Base-by-base conservation (phyloP, 2,113 vertebrate species). In the Phyllopteryx taeniolatus region DNA sequence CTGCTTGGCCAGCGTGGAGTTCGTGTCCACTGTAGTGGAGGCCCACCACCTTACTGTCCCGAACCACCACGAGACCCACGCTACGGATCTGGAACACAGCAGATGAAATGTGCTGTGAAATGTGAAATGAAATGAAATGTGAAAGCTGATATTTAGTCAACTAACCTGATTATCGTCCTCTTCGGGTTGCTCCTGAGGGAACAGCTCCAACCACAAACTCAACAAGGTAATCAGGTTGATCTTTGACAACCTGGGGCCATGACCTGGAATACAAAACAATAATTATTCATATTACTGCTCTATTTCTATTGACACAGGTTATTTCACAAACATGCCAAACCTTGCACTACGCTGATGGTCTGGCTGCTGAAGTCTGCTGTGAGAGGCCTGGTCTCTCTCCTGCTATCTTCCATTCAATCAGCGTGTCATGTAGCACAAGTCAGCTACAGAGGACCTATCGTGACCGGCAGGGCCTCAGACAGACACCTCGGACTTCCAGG, bases 171-270 rank as follows among this genome's bases (percentile, higher is more conserved):
- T 85, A 3, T 83, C 73, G 67, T 83, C 91, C 1, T 83, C 74
- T 17, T 79, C 81, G 7, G 86, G 70, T 59, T 91, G 82, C 31
- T 77, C 64, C 0, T 87, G 91, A 39, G 96, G 96, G 70, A 98
- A 98, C 56, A 95, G 90, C 79, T 99, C 97, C 96, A 99, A 96
- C 97, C 96, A 98, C 69, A 99, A 91, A 80, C 96, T 98, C 80
- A 99, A 79, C 74, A 99, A 81, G 33, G 95, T 98, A 74, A 96
- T 97, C 64, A 99, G 92, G 87, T 97, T 98, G 35, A 94, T 94
- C 91, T 96, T 95, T 35, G 96, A 98, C 80, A 99, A 89, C 73
- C 95, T 93, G 81, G 94, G 95, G 70, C 88, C 92, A 78, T 95
- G 93, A 77, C 96, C 96, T 99, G 68, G 76, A 67, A 11, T 3